phyloP scores from a whole-genome alignment of 2,888 invertebrate genomes.

The Lasioglossum vierecki region DNA sequence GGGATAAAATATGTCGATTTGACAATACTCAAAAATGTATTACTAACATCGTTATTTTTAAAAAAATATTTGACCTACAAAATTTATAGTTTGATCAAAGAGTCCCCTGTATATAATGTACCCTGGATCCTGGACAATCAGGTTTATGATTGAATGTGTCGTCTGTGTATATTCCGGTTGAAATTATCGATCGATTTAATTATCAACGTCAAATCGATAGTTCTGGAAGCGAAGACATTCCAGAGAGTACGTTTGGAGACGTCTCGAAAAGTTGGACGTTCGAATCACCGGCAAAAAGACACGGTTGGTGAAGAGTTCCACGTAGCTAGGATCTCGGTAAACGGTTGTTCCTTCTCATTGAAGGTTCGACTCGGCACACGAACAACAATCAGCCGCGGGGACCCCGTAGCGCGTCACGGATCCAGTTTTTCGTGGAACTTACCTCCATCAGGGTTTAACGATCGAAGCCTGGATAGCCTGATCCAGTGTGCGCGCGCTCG shows the following conservation, averaged over 20 bases:
- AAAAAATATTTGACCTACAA: too few relatives aligned
- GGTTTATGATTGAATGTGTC: conserved; percentile 27
- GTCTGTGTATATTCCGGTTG: background rate
- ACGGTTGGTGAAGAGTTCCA: background rate
- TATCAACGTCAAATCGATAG: conserved; percentile 28
- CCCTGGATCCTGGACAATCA: background rate
- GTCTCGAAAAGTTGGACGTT: conserved; percentile 30
- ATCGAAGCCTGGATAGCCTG: conserved; percentile 34
- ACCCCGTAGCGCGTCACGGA: conserved; percentile 51
- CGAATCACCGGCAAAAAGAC: conserved; percentile 27
- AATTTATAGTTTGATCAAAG: too few relatives aligned
- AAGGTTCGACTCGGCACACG: conserved; percentile 36
- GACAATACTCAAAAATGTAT: too few relatives aligned
- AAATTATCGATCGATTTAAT: conserved; percentile 55
- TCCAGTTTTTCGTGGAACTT: conserved; percentile 67
- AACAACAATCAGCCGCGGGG: conserved; percentile 56
- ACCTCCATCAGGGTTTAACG: conserved; percentile 64
- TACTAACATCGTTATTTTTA: too few relatives aligned
- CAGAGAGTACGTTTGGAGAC: background rate
- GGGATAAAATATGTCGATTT: too few relatives aligned
- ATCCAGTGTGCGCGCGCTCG: background rate
- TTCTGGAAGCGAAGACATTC: background rate
- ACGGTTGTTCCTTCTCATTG: conserved; percentile 37
- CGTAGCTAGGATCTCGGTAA: conserved; percentile 25
- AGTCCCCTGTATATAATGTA: too few relatives aligned